A percentile compares a stretch with the other conserved stretches of the same genome.
Evolutionary conservation across 1,140 invertebrate genomes (phyloP).

Genomic region (Pogonomyrmex barbatus): DNA sequence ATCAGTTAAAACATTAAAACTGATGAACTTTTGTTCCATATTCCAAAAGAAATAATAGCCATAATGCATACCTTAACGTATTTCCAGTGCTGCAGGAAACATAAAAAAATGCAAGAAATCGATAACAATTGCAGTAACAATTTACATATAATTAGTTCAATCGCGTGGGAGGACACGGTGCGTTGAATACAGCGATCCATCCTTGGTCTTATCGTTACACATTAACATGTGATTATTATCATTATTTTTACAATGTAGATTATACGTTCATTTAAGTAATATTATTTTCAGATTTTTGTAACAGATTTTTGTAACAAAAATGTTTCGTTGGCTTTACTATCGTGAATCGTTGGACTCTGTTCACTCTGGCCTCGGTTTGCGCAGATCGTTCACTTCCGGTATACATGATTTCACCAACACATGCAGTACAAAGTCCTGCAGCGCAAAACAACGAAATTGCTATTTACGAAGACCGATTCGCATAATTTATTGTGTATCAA

Average conservation of each 20-base stretch:
- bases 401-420: conserved; percentile 31
- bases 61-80: conserved; percentile 90
- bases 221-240: conserved; percentile 17
- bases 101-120: conserved; percentile 50
- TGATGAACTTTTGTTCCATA: background rate
- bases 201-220: conserved; percentile 54
- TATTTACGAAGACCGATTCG: conserved; percentile 2
- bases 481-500: background rate
- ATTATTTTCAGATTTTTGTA: background rate
- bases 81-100: conserved; percentile 91
- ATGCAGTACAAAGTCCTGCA: conserved; percentile 5
- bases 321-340: background rate
- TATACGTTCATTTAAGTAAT: background rate
- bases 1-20: background rate
- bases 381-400: conserved; percentile 50
- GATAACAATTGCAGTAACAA: conserved; percentile 20
- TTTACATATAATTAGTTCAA: conserved; percentile 41
- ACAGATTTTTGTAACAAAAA: background rate
- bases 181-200: background rate
- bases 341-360: background rate
- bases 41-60: conserved; percentile 1
- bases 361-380: conserved; percentile 16
- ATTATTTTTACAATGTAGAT: background rate
- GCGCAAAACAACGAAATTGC: conserved; percentile 2
- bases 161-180: background rate